Evolutionary conservation across 2,888 invertebrate genomes (phyloP), one percentile per base, ranked within the genome.

Genomic region (Dysmachus trigonus): DNA sequence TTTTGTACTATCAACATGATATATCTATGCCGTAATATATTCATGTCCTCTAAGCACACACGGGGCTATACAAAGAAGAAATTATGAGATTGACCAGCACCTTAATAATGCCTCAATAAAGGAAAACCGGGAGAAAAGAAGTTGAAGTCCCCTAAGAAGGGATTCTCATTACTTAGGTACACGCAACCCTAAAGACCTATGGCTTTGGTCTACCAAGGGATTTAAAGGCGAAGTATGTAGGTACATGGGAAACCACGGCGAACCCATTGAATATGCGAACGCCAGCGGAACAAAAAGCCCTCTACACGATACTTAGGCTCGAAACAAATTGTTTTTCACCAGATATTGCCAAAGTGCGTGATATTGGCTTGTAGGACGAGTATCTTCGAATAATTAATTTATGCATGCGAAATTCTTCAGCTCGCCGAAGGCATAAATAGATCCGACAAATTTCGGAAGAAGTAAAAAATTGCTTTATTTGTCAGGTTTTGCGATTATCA

Each of bases 1-100:
- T 22, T 79, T 53, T 51, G 15, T 51, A 51, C 53, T 51, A 79
- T 79, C 79, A 51, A 10, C 27, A 51, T 79, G 53, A 79, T 79
- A 79, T 79, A 79, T 79, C 79, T 79, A 15, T 79, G 6, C 79
- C 30, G 15, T 38, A 53, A 79, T 79, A 30, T 79, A 79, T 79
- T 79, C 79, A 79, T 79, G 79, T 13, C 30, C 47, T 13, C 10
- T 10, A 27, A 15, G 27, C n/a, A 30, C 79, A 79, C 31, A 51
- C 27, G 31, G 22, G 2, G 79, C 7, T 7, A 22, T n/a, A 51
- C 31, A 8, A 51, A 79, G 33, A 79, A 79, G 79, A 79, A 79
- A 47, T 79, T 79, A 79, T 79, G 51, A 79, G 79, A 79, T 79
- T 79, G 79, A 79, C 79, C 79, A 79, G 51, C 74, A 30, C 79